Conservation (phyloP, 2,113 vertebrate species). For the Sylvietta virens region DNA sequence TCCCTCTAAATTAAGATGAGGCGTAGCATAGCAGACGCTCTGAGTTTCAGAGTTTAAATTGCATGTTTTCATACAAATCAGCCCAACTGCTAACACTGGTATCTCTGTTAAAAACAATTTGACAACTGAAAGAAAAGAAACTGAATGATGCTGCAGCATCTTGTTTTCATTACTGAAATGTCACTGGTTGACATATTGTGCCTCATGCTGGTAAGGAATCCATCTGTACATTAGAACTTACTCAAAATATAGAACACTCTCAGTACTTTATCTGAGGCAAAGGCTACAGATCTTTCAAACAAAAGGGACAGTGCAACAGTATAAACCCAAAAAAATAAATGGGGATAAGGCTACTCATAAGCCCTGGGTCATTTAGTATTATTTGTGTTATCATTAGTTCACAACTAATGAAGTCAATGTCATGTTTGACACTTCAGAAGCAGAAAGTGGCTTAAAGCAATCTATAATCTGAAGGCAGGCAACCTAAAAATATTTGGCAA, state of each 20-base stretch:
- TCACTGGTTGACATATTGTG: constrained; percentile 50
- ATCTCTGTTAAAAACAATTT: constrained; percentile 50
- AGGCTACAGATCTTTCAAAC: background rate
- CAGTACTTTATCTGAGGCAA: background rate
- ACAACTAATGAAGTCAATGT: background rate
- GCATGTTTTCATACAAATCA: constrained; percentile 53
- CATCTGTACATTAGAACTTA: constrained; percentile 46
- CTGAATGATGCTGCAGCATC: constrained; percentile 22
- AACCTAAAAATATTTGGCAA: background rate
- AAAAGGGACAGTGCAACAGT: background rate
- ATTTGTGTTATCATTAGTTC: background rate
- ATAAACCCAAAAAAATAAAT: background rate
- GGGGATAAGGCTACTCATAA: background rate
- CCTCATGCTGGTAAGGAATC: constrained; percentile 56
- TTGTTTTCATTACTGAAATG: constrained; percentile 44
- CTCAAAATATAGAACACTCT: constrained; percentile 27
- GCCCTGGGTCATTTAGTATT: background rate
- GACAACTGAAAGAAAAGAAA: constrained; percentile 39
- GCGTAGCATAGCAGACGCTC: background rate
- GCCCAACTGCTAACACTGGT: constrained; percentile 39
- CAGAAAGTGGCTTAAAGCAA: background rate
- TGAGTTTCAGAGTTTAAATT: constrained; percentile 32
- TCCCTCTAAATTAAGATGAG: background rate
- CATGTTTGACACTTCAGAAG: background rate
- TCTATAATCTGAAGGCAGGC: background rate